phyloP scores from a whole-genome alignment of 1,140 invertebrate genomes.

The Yoshiicerus persimilis region DNA sequence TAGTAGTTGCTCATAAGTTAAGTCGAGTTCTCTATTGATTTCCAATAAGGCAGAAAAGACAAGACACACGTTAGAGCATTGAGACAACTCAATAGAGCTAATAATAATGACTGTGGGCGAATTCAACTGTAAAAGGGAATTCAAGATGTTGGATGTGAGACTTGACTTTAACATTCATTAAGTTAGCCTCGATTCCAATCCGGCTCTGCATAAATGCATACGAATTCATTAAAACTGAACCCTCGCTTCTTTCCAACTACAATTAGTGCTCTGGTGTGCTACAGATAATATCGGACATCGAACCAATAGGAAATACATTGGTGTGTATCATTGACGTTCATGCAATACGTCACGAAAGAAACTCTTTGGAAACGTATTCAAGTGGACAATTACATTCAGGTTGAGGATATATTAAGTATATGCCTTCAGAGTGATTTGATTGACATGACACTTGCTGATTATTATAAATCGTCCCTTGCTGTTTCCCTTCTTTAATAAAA shows the following conservation, averaged over 20 bases:
- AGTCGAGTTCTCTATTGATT: not conserved
- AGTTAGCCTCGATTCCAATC: too few relatives aligned
- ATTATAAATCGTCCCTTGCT: not conserved
- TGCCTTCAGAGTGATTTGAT: not conserved
- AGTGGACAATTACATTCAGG: not conserved
- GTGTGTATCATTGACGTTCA: not conserved
- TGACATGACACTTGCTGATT: slow-evolving; percentile 1
- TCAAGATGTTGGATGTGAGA: slow-evolving; percentile 3
- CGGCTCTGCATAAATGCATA: not conserved
- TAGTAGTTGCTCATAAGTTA: not conserved
- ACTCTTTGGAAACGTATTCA: not conserved
- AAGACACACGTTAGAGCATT: not conserved
- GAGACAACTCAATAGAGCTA: not conserved
- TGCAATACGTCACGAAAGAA: not conserved
- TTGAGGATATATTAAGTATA: not conserved
- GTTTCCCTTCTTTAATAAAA: not conserved
- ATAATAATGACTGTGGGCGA: not conserved
- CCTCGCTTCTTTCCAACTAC: not conserved
- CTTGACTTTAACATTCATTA: slow-evolving; percentile 20
- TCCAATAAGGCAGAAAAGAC: not conserved
- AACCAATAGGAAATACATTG: not conserved
- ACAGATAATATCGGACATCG: not conserved
- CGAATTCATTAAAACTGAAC: not conserved
- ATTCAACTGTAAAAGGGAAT: not conserved
- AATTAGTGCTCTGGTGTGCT: not conserved